A percentile compares a stretch with the other conserved stretches of the same genome.
Evolutionary conservation across 2,113 vertebrate genomes (phyloP).

Genomic region (Tragelaphus imberbis): DNA sequence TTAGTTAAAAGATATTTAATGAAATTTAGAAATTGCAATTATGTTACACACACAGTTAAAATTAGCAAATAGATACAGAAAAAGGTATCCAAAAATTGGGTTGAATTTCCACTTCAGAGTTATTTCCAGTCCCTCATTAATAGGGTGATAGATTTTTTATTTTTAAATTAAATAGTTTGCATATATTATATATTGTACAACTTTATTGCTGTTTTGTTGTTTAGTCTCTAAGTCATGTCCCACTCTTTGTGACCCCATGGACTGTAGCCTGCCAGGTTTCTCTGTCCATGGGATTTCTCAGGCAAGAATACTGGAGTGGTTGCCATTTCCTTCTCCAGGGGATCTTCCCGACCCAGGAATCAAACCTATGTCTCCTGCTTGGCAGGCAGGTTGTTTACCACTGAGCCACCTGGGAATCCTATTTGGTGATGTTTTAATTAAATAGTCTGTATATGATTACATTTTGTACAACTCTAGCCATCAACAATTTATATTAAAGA

Average conservation of each 20-base stretch:
- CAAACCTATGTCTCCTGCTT: background rate
- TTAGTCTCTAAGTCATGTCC: background rate
- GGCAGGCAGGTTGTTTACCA: background rate
- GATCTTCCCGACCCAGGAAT: background rate
- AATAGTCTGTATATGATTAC: background rate
- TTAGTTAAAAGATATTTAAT: background rate
- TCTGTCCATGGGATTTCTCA: background rate
- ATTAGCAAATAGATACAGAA: background rate
- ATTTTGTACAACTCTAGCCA: background rate
- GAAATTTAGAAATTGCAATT: background rate
- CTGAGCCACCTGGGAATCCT: background rate
- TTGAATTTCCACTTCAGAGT: background rate
- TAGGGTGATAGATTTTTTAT: background rate
- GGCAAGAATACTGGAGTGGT: background rate
- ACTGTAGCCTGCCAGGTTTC: background rate
- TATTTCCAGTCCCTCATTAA: background rate
- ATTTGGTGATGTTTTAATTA: background rate
- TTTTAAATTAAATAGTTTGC: background rate
- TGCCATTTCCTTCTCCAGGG: background rate
- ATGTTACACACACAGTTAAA: background rate
- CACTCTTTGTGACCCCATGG: background rate
- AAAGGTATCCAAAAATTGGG: background rate
- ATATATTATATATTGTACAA: background rate
- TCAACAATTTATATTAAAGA: background rate
- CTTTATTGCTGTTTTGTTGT: background rate